These are phyloP conservation scores for Diplodus puntazzo DNA, from an alignment of 2,797 vertebrate species.

Conservation along the genomic window DNA sequence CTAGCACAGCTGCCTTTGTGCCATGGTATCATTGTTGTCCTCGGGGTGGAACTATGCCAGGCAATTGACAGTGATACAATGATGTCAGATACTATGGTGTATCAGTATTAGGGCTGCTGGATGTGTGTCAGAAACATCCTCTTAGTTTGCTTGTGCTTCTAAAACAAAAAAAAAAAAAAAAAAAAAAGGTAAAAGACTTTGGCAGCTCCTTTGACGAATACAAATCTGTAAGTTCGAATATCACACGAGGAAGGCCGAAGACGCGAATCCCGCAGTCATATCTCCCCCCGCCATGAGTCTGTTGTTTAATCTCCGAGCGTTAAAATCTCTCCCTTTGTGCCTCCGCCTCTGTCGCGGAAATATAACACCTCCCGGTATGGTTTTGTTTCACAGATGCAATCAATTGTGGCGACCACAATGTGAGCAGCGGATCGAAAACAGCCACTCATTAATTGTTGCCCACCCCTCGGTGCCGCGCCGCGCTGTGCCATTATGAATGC, in stretches of 20 bases:
- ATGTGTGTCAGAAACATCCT: background rate
- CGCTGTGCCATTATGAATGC: conserved; percentile 69
- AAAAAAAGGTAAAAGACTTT: background rate
- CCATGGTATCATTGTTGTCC: conserved; percentile 72
- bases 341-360: conserved; percentile 36
- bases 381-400: conserved; percentile 73
- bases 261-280: background rate
- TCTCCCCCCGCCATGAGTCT: background rate
- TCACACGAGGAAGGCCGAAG: background rate
- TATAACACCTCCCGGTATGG: conserved; percentile 39
- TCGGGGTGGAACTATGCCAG: conserved; percentile 64
- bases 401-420: conserved; percentile 71
- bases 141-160: conserved; percentile 29
- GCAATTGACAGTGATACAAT: conserved; percentile 61
- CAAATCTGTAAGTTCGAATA: conserved; percentile 6
- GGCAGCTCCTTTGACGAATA: background rate
- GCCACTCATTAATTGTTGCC: conserved; percentile 77
- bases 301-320: conserved; percentile 22
- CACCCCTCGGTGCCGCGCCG: conserved; percentile 48
- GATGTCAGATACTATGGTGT: conserved; percentile 42
- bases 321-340: conserved; percentile 30
- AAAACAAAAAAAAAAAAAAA: no score
- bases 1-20: conserved; percentile 71
- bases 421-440: conserved; percentile 76
- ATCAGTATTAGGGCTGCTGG: conserved; percentile 15